A percentile compares a stretch with the other conserved stretches of the same genome.
Evolutionary conservation across 2,888 invertebrate genomes (phyloP).

Genomic region (Syrphus vitripennis): DNA sequence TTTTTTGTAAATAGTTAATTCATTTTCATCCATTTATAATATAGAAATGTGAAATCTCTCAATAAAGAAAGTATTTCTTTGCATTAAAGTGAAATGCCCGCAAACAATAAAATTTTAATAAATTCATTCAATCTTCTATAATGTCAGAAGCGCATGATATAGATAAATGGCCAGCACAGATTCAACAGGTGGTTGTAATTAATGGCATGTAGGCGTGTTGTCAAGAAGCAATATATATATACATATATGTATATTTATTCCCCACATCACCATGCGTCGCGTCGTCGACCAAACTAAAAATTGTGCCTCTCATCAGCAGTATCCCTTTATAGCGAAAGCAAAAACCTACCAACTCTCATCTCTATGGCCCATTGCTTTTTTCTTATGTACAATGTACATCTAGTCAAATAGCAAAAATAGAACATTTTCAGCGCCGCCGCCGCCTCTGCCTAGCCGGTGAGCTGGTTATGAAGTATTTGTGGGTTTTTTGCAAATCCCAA

Average conservation of each 20-base stretch:
- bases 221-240: conserved; percentile 20
- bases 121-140: conserved; percentile 8
- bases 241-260: not conserved
- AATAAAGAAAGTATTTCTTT: not conserved
- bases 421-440: conserved; percentile 19
- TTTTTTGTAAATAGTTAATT: too few relatives aligned
- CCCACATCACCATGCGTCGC: not conserved
- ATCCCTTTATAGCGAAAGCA: not conserved
- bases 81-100: not conserved
- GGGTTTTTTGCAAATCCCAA: conserved; percentile 7
- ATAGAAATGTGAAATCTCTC: not conserved
- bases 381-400: not conserved
- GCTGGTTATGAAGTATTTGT: conserved; percentile 7
- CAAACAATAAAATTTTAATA: not conserved
- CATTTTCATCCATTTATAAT: too few relatives aligned
- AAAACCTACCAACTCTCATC: not conserved
- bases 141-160: conserved; percentile 12
- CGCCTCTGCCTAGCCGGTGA: not conserved
- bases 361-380: not conserved
- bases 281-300: not conserved
- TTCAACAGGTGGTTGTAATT: conserved; percentile 61
- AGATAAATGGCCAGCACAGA: not conserved
- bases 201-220: conserved; percentile 29
- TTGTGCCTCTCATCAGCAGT: not conserved
- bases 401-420: not conserved